phyloP scores from a whole-genome alignment of 2,113 vertebrate species.

The Hemiprocne comata region DNA sequence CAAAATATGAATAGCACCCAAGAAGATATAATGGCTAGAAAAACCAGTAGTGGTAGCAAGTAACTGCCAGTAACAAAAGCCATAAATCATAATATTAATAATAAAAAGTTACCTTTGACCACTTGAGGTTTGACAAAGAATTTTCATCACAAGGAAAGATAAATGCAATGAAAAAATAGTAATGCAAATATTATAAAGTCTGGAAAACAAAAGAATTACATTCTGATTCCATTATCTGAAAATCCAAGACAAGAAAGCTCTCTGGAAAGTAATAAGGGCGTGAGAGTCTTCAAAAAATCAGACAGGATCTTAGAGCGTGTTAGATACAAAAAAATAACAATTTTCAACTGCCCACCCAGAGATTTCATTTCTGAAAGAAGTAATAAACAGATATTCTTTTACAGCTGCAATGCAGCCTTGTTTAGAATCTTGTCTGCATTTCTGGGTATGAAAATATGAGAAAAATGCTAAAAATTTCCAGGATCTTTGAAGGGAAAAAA shows the following conservation, averaged over 20 bases:
- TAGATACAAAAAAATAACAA: not conserved
- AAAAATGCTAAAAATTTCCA: not conserved
- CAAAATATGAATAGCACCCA: not conserved
- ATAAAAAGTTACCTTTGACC: not conserved
- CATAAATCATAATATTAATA: not conserved
- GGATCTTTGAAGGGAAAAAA: not conserved
- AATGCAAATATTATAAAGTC: not conserved
- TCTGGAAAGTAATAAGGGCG: not conserved
- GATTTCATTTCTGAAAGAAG: not conserved
- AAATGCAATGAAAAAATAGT: not conserved
- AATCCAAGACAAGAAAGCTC: not conserved
- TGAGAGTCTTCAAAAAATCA: not conserved
- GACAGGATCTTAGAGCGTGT: not conserved
- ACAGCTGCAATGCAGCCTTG: not conserved
- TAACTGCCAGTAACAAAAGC: not conserved
- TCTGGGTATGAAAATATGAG: not conserved
- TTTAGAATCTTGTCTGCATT: not conserved
- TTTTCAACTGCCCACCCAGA: not conserved
- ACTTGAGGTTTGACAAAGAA: not conserved
- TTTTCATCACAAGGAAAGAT: not conserved
- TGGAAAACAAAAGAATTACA: not conserved
- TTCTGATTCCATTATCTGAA: not conserved
- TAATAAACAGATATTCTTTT: not conserved
- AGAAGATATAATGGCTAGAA: not conserved
- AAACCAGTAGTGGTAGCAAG: not conserved